phyloP scores from a whole-genome alignment of 2,888 invertebrate genomes.

The Nomada lathburiana region DNA sequence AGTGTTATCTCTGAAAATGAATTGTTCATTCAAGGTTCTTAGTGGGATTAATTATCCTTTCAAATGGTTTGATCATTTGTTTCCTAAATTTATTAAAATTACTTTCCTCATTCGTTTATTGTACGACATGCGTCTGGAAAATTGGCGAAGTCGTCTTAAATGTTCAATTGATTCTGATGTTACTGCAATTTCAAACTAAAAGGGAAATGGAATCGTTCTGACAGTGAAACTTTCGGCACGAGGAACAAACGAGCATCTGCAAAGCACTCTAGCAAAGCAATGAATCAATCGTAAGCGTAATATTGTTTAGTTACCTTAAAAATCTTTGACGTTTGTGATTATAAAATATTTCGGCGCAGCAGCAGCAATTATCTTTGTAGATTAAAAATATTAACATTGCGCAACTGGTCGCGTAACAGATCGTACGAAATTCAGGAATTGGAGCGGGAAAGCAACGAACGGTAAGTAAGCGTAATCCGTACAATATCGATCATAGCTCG shows the following conservation, averaged over 20 bases:
- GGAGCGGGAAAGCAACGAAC: slow-evolving; percentile 33
- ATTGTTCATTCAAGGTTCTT: not conserved
- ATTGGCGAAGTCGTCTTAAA: too few species aligned
- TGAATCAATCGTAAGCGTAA: slow-evolving; percentile 40
- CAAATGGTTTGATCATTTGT: too few species aligned
- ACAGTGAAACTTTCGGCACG: not conserved
- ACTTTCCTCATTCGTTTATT: too few species aligned
- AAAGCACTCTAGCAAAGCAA: slow-evolving; percentile 27
- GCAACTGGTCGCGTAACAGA: not conserved
- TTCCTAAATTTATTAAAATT: too few species aligned
- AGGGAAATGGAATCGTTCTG: not conserved
- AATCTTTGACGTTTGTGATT: slow-evolving; percentile 5
- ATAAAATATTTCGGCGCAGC: slow-evolving; percentile 25
- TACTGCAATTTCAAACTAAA: not conserved
- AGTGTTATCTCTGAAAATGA: not conserved
- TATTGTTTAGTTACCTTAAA: slow-evolving; percentile 28
- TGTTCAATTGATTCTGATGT: not conserved
- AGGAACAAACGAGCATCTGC: slow-evolving; percentile 13
- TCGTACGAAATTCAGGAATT: slow-evolving; percentile 12
- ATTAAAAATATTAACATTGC: slow-evolving; percentile 20
- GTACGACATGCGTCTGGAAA: too few species aligned
- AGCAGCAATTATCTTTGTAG: not conserved
- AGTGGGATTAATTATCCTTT: too few species aligned
- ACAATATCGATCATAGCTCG: slow-evolving; percentile 12
- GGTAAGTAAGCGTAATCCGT: slow-evolving; percentile 39